phyloP scores from a whole-genome alignment of 2,797 vertebrate species.

The Malurus splendens region DNA sequence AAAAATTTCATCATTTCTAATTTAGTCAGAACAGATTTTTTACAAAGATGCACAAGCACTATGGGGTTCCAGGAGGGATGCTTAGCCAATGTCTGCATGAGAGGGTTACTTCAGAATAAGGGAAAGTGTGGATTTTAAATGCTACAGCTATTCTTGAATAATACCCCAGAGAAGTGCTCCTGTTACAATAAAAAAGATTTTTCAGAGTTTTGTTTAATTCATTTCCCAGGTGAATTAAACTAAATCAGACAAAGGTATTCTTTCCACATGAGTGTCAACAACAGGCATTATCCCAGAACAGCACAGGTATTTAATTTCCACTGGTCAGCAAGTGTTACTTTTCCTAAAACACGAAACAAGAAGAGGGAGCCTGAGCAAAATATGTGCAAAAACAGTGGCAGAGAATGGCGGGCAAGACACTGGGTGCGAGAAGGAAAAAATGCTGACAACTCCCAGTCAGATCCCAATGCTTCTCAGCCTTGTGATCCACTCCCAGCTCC shows the following conservation, averaged over 20 bases:
- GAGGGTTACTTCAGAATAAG: conserved; percentile 30
- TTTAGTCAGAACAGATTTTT: not conserved
- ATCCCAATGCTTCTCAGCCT: not conserved
- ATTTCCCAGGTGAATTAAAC: conserved; percentile 31
- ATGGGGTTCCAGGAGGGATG: not conserved
- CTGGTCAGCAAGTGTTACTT: not conserved
- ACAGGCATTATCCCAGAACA: not conserved
- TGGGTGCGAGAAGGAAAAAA: not conserved
- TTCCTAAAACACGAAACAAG: not conserved
- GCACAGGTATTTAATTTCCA: not conserved
- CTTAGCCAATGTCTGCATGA: not conserved
- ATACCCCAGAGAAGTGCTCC: conserved; percentile 50
- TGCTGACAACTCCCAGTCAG: not conserved
- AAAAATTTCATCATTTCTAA: not conserved
- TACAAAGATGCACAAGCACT: not conserved
- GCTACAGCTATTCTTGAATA: conserved; percentile 50
- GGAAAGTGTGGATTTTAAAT: not conserved
- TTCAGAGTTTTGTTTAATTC: conserved; percentile 38
- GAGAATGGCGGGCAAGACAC: not conserved
- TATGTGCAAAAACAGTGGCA: not conserved
- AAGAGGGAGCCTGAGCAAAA: not conserved
- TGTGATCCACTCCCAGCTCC: not conserved
- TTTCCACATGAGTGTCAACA: not conserved
- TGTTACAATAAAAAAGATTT: conserved; percentile 41
- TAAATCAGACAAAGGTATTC: conserved; percentile 20